Evolutionary conservation across 2,113 vertebrate species (phyloP), one percentile per base, ranked within the genome.

Genomic region (Chlamydotis undulata): DNA sequence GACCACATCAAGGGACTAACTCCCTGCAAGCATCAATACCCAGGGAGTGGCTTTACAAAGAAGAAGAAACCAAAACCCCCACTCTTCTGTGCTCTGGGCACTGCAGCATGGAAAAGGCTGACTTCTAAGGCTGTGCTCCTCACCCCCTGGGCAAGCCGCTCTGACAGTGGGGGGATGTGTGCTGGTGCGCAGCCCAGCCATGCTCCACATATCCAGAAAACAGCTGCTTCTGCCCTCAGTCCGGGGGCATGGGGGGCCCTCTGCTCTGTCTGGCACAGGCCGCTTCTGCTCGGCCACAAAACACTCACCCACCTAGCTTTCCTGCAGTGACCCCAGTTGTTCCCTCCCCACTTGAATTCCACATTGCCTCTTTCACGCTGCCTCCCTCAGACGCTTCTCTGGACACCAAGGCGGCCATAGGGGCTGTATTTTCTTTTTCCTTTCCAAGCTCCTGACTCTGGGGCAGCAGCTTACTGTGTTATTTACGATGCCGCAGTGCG

Each of bases 161-260:
- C 18, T 3, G 4, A 12, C 33, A 83, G 45, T 19, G 0, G 0
- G 4, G 31, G 16, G 14, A 28, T 13, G 25, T 2, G 1, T 1
- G 8, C 31, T 45, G 47, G 8, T 55, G 33, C 7, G 1, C 33
- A 50, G 35, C 60, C 41, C n/a, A 8, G 28, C 33, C 0, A 0
- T 47, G 33, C 52, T 69, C 50, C 69, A 55, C 2, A 7, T 14
- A 60, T 3, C 24, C 68, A 70, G 56, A 59, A 71, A 77, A n/a
- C 1, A 3, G 21, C 37, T 75, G 55, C 35, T 41, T n/a, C 52
- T 74, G n/a, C 28, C 33, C n/a, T 47, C 25, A 26, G 31, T 10
- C 4, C 37, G 26, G 22, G 37, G 11, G 19, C 3, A 4, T 4
- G 43, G 37, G 12, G 26, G 77, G 43, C 26, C 7, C 33, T n/a